Evolutionary conservation across 2,113 vertebrate species (phyloP), one percentile per base, ranked within the genome.

Genomic region (Nycticryphes semicollaris): DNA sequence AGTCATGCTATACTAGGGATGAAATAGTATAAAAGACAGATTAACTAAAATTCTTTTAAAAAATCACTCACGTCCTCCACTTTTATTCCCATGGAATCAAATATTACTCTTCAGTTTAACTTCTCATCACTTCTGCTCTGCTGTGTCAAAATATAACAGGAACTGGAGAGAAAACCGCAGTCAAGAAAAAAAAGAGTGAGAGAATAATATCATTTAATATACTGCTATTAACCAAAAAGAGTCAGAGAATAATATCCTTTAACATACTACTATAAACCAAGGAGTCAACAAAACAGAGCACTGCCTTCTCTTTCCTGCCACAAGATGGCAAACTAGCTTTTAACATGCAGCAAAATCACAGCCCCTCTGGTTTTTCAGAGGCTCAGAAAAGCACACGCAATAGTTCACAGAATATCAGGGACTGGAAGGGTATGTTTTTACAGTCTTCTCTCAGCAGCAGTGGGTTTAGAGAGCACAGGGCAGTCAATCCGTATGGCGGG

Each of bases 271-370:
- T 39, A 39, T 39, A 39, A 56, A 15, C 2, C 37, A 0, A 74
- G 45, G 14, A 64, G 39, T 19, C 45, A 27, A 17, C 19, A 28
- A 53, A 50, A 16, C 0, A 23, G 14, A 84, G 69, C 50, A n/a
- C 35, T 72, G 43, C 41, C 3, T 94, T 87, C 96, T 91, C 89
- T 47, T 83, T 90, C 67, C 92, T 68, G 94, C 97, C 98, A 97
- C 98, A 87, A 97, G 98, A 88, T 98, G 98, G 98, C 98, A 97
- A 67, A 95, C 87, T 53, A 89, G 94, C 79, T 51, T 92, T 90
- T 87, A 53, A 41, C 66, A 96, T 96, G 54, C 10, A 9, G 19
- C 21, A 66, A 69, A 57, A 31, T 41, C 90, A 1, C 45, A 43
- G 18, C 25, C 3, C 9, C 5, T 18, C 20, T 0, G 59, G 5